Conservation (phyloP, 2,888 invertebrate genomes). For the Perizoma flavofasciatum region DNA sequence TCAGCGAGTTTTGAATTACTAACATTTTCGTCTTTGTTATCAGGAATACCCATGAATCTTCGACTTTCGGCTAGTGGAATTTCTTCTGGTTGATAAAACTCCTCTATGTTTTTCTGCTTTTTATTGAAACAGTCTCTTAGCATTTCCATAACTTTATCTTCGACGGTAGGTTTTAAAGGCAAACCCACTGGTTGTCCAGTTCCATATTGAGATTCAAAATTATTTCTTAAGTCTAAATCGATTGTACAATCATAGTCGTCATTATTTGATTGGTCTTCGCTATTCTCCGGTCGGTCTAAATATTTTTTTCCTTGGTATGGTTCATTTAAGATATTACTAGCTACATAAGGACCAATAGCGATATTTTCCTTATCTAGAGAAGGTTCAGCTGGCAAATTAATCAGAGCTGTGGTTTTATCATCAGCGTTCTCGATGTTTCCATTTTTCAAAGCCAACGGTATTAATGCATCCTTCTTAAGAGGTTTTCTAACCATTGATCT, state of each 20-base stretch:
- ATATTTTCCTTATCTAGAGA: not conserved
- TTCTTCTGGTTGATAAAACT: conserved; percentile 3
- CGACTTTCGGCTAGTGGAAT: conserved; percentile 8
- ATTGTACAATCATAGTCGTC: conserved; percentile 17
- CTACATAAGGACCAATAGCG: not conserved
- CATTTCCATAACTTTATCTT: conserved; percentile 11
- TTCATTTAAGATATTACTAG: not conserved
- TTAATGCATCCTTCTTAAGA: conserved; percentile 21
- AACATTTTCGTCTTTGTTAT: not conserved
- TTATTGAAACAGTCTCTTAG: conserved; percentile 31
- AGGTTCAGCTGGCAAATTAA: not conserved
- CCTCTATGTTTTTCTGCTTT: conserved; percentile 9
- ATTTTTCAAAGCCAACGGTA: conserved; percentile 32
- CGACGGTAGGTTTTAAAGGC: not conserved
- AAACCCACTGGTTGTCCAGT: not conserved
- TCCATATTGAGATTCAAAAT: conserved; percentile 6
- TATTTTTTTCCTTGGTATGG: conserved; percentile 4
- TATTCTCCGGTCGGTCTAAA: not conserved
- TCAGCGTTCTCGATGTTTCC: conserved; percentile 4
- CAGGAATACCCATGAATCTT: conserved; percentile 17
- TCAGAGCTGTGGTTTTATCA: conserved; percentile 5
- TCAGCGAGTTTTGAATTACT: not conserved
- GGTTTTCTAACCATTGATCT: conserved; percentile 24
- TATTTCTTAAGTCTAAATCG: conserved; percentile 5
- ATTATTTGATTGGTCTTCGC: not conserved